Conservation (phyloP, 2,113 vertebrate genomes). For the Microcebus griseorufus region DNA sequence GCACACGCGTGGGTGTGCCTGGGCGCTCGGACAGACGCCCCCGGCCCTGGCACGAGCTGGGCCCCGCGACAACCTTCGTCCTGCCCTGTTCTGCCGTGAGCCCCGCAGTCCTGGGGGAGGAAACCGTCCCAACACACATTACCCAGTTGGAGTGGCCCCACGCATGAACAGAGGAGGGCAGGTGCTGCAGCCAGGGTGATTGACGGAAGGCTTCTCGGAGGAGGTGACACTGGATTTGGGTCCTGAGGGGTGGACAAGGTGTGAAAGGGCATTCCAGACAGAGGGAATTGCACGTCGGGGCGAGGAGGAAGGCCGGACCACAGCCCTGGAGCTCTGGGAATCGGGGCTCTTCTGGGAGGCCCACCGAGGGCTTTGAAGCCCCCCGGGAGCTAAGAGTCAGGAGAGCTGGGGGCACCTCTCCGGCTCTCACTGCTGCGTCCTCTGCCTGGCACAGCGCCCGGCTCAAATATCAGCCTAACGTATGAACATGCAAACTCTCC, state of each 20-base stretch:
- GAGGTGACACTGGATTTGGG: background rate
- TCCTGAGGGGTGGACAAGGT: background rate
- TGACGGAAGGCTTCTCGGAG: background rate
- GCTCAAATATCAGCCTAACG: fast-evolving
- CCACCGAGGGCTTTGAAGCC: background rate
- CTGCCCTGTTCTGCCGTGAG: fast-evolving
- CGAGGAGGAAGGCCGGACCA: too few species aligned
- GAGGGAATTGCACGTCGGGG: fast-evolving
- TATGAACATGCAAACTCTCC: fast-evolving
- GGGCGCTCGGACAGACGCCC: fast-evolving
- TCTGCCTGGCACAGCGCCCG: background rate
- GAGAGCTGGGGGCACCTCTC: too few species aligned
- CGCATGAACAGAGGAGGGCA: too few species aligned
- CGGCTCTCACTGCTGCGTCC: fast-evolving
- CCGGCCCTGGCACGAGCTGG: background rate
- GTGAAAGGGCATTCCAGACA: too few species aligned
- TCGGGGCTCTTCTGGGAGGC: fast-evolving
- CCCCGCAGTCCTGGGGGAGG: background rate
- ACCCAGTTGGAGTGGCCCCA: background rate
- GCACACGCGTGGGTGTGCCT: fast-evolving
- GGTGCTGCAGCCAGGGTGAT: fast-evolving
- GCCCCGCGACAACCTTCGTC: fast-evolving
- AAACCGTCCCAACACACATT: fast-evolving
- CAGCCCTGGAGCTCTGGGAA: background rate
- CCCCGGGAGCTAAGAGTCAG: fast-evolving